Evolutionary conservation across 2,888 invertebrate genomes (phyloP), one percentile per base, ranked within the genome.

Genomic region (Dusona sp.): DNA sequence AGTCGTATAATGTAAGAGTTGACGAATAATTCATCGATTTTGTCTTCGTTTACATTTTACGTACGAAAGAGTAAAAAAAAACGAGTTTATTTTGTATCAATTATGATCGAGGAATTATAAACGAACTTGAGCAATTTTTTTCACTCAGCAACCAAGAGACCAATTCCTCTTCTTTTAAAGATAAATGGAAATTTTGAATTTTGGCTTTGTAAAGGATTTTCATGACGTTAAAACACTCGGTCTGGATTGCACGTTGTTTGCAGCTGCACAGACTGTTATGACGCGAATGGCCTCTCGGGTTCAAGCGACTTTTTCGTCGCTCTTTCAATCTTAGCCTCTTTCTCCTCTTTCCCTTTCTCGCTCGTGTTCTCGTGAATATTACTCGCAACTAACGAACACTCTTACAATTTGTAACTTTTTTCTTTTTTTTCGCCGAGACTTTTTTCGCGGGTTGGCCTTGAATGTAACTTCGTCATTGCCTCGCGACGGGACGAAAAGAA

Each of bases 191-290:
- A 11, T 25, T 25, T 29, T 25, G 57, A 29, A 29, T 7, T 61
- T 16, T 29, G 16, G 16, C 29, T 29, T 61, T 3, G 1, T 29
- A 16, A 48, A 57, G 38, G 38, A 25, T 57, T 57, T 73, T 57
- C 13, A 13, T 74, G 6, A 38, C 38, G 7, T 54, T 13, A 38
- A 61, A 64, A 64, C 16, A 22, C 42, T 61, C 42, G 25, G 64
- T 74, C 51, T 74, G 79, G 80, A 80, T 83, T 85, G 86, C 86
- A 85, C 84, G 79, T 79, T 78, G 80, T 80, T 79, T 83, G 84
- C 88, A 88, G 86, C 85, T 87, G 88, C 86, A 86, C 85, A 83
- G 84, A 83, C 84, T 84, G 86, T 85, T 83, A 78, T 88, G 84
- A 84, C 86, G 86, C 88, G 84, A 45, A 64, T 64, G 61, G 75